Evolutionary conservation across 2,113 vertebrate species (phyloP), one percentile per base, ranked within the genome.

Genomic region (Calidris pugnax): DNA sequence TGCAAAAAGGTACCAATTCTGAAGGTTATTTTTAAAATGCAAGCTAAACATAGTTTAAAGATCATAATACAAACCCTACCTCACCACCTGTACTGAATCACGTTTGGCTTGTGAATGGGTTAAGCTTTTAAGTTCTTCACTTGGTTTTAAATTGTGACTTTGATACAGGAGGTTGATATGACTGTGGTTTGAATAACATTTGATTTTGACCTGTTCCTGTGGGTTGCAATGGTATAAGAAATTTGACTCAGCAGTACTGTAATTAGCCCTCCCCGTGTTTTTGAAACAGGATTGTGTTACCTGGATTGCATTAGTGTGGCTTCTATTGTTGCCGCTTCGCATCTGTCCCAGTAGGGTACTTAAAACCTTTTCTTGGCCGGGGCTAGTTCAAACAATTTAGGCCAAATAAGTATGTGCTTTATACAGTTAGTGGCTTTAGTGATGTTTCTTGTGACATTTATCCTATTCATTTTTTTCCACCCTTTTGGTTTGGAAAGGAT

Each of bases 271-370:
- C 94, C 95, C 97, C 21, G 56, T 98, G 98, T 98, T 98, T 98
- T 98, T 98, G 98, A 98, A 98, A 98, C 95, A 97, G 98, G 97
- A 98, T 98, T 98, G 97, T 97, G 98, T 98, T 98, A 98, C 98
- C 98, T 98, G 98, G 97, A 97, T 98, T 98, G 97, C 98, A 98
- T 98, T 98, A 98, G 98, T 97, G 97, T 96, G 97, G 95, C 97
- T 98, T 98, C 98, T 98, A 98, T 98, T 98, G 98, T 98, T 97
- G 97, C 98, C 97, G 98, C 97, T 97, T 98, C 95, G 97, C 98
- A 98, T 98, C 98, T 98, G 98, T 98, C 98, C 98, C 98, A 97
- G 97, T 98, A 98, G 98, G 98, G 97, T 98, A 98, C 97, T 98
- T 98, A 98, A 98, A 98, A 98, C 98, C 97, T 98, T 97, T 97